Base-by-base conservation (phyloP, 2,888 invertebrate genomes). In the Phortica okadai region DNA sequence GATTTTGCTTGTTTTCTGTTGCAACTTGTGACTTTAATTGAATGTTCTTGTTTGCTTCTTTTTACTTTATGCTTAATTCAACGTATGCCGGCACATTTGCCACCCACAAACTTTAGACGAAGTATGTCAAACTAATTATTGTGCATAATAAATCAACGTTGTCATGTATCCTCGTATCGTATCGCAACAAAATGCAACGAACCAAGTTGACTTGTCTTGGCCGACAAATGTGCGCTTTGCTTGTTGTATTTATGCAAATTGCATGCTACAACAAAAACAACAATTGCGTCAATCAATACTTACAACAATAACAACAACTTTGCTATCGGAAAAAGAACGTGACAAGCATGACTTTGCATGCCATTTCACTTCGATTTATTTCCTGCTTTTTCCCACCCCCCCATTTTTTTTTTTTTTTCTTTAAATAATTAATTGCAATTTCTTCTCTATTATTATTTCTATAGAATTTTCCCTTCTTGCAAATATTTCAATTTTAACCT, bases 81-180 rank as follows among this genome's bases (percentile, higher is more conserved):
- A 66, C 21, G 6, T 16, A n/a, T 44, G 16, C 66, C n/a, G 1
- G 1, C 16, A n/a, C 42, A n/a, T 2, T 16, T n/a, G 67, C 44
- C 42, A 11, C 2, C 64, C 6, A 14, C 64, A 21, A 8, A 6
- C 11, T 33, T 8, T 8, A 33, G 25, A 33, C 6, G 6, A 86
- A 85, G 74, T 82, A 84, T 87, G 85, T 82, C 87, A 85, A 85
- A 87, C 86, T 85, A 85, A 85, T 85, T 85, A 84, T 84, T 79
- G 77, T 79, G 81, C 83, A 85, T 85, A 84, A 85, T 85, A 85
- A 85, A 85, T 85, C 87, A 85, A 82, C 75, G 80, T 84, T 85
- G 87, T 87, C 85, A 85, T 84, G 11, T 14, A 7, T n/a, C 7
- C 5, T 50, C 4, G 14, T 11, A 14, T 50, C 14, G 50, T 11